These are phyloP conservation scores for Meteorus cinctellus DNA, from an alignment of 2,888 invertebrate species.

Conservation along the genomic window DNA sequence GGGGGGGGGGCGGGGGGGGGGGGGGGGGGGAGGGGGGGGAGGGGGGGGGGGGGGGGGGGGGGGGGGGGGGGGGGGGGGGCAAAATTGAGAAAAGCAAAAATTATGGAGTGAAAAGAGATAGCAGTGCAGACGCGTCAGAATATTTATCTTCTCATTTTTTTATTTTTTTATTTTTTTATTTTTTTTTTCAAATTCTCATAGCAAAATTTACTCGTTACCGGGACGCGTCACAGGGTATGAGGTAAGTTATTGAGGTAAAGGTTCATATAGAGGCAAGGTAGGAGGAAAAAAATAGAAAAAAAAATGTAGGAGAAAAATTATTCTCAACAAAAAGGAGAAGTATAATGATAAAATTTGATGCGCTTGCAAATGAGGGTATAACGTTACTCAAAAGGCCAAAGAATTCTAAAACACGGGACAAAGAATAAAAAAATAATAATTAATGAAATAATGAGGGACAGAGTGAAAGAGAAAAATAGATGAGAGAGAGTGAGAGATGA, in stretches of 20 bases:
- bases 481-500: background rate
- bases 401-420: constrained; percentile 29
- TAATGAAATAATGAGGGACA: background rate
- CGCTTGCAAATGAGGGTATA: constrained; percentile 31
- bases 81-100: constrained; percentile 33
- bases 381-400: constrained; percentile 32
- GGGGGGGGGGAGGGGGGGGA: no score
- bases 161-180: background rate
- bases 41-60: no score
- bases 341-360: constrained; percentile 8
- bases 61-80: no score
- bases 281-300: constrained; percentile 1
- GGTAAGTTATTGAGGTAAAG: background rate
- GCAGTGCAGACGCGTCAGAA: constrained; percentile 29
- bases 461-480: background rate
- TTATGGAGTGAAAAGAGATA: constrained; percentile 27
- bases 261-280: background rate
- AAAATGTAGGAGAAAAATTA: constrained; percentile 6
- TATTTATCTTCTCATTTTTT: background rate
- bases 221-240: background rate
- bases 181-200: constrained; percentile 4
- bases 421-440: constrained; percentile 14
- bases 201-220: constrained; percentile 22
- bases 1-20: no score
- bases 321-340: background rate